Conservation (phyloP, 2,888 invertebrate genomes). For the Stenchaetothrips biformis region DNA sequence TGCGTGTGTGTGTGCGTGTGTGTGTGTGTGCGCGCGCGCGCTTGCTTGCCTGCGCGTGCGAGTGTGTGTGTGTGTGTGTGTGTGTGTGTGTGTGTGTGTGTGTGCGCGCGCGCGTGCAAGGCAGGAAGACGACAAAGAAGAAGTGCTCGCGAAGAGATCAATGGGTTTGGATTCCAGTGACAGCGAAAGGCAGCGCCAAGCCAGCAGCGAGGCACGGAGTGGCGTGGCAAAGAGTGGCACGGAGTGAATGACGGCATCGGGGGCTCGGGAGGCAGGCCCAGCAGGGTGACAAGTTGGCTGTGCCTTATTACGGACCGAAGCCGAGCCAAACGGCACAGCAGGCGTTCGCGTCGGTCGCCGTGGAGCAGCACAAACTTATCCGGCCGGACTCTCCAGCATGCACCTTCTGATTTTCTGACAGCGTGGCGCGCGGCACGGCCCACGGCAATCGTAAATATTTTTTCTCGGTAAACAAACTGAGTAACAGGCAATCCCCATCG, state of each 20-base stretch:
- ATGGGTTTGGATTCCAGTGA: slow-evolving; percentile 20
- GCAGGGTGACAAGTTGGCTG: background rate
- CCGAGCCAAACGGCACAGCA: too few relatives aligned
- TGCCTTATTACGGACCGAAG: background rate
- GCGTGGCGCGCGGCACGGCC: too few relatives aligned
- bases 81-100: background rate
- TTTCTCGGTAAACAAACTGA: too few relatives aligned
- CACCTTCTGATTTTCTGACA: too few relatives aligned
- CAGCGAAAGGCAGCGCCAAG: background rate
- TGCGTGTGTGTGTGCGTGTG: background rate
- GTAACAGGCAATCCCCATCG: too few relatives aligned
- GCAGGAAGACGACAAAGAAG: slow-evolving; percentile 12
- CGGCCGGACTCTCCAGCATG: too few relatives aligned
- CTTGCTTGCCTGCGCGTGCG: background rate
- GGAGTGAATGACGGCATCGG: background rate
- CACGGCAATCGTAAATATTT: too few relatives aligned
- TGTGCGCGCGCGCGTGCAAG: background rate
- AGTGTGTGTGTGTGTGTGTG: background rate
- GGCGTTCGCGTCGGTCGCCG: too few relatives aligned
- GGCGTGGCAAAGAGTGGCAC: background rate
- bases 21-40: too few relatives aligned
- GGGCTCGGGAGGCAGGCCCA: background rate
- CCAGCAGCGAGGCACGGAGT: slow-evolving; percentile 1
- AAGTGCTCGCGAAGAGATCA: slow-evolving; percentile 10
- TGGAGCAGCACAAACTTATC: too few relatives aligned